Base-by-base conservation (phyloP, 2,797 vertebrate species). In the Macropus fuliginosus region DNA sequence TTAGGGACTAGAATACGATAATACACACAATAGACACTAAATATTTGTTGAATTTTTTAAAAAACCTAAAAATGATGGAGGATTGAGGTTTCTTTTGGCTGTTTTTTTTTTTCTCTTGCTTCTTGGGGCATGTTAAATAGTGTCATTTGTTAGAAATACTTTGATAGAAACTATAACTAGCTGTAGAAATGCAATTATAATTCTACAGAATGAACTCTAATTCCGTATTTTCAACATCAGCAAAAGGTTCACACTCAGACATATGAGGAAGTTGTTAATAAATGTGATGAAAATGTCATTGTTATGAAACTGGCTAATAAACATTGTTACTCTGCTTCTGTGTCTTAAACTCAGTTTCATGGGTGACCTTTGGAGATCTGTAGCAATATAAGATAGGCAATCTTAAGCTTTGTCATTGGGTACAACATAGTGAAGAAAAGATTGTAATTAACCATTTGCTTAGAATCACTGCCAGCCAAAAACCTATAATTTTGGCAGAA, bases 221-320 rank as follows among this genome's bases (percentile, higher is more conserved):
- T 59, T 50, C 55, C 34, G 1, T 59, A 52, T 62, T 62, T 57
- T 59, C 46, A 92, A 50, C 31, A 62, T 31, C 9, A 9, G 57
- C 46, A 54, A 93, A 95, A 87, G 56, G 1, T 56, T 91, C 59
- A 46, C 92, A 28, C 4, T 24, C 0, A 91, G 56, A 90, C 46
- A 92, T 81, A 54, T 94, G 91, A 81, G 5, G 91, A 90, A 91
- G 3, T 95, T 91, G 40, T 89, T 94, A 93, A 66, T 24, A 81
- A 94, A 87, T 92, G 92, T 59, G 16, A 93, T 91, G 56, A 94
- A 95, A 89, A 90, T 89, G 93, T 11, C 27, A 54, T 92, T 89
- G 31, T 50, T 90, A 34, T 29, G 57, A 96, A 95, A 54, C 2
- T 92, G 9, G 52, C 62, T 54, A 95, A 91, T 40, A 74, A 90